These are phyloP conservation scores for Yponomeuta plumbellus DNA, from an alignment of 2,888 invertebrate genomes.

Conservation along the genomic window DNA sequence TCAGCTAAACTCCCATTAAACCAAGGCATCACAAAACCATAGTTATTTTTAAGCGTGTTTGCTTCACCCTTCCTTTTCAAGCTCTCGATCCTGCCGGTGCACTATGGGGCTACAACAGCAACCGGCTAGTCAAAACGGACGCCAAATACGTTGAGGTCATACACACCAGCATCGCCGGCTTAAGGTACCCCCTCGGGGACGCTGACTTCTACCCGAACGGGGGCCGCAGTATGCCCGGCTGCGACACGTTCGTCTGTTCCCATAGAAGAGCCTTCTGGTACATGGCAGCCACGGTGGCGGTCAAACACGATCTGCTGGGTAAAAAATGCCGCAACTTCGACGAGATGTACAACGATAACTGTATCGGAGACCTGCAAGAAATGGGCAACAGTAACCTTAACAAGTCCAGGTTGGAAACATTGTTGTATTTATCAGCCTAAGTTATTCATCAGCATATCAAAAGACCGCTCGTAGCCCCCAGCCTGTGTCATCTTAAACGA, in stretches of 20 bases:
- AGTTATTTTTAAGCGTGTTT: no score
- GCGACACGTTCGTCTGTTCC: conserved; percentile 43
- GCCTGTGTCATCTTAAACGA: no score
- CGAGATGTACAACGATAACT: conserved; percentile 37
- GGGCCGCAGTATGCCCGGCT: conserved; percentile 55
- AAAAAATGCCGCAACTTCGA: conserved; percentile 37
- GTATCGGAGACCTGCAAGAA: conserved; percentile 34
- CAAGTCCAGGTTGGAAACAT: conserved; percentile 38
- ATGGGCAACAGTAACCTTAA: conserved; percentile 48
- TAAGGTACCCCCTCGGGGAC: conserved; percentile 41
- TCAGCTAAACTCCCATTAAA: no score
- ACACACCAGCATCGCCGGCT: conserved; percentile 53
- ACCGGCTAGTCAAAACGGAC: conserved; percentile 40
- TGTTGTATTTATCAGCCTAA: no score
- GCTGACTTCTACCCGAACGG: conserved; percentile 65
- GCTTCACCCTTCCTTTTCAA: conserved; percentile 25
- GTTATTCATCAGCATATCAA: no score
- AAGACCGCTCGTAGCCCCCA: no score
- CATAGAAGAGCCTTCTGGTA: conserved; percentile 46
- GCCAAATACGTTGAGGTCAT: conserved; percentile 59
- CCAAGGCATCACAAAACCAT: no score
- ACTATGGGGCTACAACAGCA: conserved; percentile 38
- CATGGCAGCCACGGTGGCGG: conserved; percentile 45
- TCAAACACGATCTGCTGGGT: conserved; percentile 42
- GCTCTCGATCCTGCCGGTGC: conserved; percentile 64